Conservation (phyloP, 1,140 invertebrate genomes). For the Sitodiplosis mosellana region DNA sequence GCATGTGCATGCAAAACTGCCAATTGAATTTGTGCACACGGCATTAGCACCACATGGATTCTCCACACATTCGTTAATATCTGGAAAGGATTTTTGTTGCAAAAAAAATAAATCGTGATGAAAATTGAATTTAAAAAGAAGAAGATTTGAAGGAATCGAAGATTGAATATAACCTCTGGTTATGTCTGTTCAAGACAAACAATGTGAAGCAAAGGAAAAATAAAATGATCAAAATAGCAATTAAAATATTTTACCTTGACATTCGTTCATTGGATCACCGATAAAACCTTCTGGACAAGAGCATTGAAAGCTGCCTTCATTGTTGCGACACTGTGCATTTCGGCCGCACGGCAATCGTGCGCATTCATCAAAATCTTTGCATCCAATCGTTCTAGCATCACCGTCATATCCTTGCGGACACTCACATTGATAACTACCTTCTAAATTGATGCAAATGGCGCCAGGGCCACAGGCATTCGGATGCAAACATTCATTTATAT, state of each 20-base stretch:
- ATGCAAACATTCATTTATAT: conserved; percentile 60
- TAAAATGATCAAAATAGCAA: conserved; percentile 5
- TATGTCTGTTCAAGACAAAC: conserved; percentile 41
- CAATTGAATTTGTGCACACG: conserved; percentile 67
- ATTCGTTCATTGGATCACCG: conserved; percentile 50
- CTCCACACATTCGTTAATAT: conserved; percentile 74
- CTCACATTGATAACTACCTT: conserved; percentile 59
- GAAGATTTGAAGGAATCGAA: conserved; percentile 7
- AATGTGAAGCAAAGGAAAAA: conserved; percentile 8
- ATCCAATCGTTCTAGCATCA: conserved; percentile 47
- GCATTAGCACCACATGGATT: conserved; percentile 73
- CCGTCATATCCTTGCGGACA: conserved; percentile 66
- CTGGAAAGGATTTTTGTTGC: conserved; percentile 25
- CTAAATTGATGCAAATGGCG: conserved; percentile 60
- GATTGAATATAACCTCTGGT: conserved; percentile 37
- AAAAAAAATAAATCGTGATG: conserved; percentile 6
- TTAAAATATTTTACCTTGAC: conserved; percentile 57
- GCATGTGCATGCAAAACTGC: conserved; percentile 69
- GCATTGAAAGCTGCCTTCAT: conserved; percentile 54
- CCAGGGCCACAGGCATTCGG: conserved; percentile 53
- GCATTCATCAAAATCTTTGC: conserved; percentile 51
- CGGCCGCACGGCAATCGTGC: conserved; percentile 44
- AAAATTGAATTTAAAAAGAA: conserved; percentile 20
- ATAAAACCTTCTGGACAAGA: conserved; percentile 54
- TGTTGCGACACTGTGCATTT: conserved; percentile 51